Percentiles rank a stretch among this genome's conserved stretches.
phyloP scores from a whole-genome alignment of 2,797 vertebrate species.

The Serranus cabrilla region DNA sequence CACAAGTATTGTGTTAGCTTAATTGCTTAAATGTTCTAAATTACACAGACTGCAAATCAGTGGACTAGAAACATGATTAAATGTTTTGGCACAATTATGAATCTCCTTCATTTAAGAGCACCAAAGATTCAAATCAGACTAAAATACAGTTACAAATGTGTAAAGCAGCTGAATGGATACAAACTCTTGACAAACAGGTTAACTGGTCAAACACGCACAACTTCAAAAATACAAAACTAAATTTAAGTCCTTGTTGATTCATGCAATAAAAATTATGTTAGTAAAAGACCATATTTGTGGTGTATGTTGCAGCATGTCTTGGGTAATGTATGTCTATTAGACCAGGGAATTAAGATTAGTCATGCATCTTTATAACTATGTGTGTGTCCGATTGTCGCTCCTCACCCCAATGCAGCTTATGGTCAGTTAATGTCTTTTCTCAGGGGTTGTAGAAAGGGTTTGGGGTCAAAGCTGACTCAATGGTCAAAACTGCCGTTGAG shows the following conservation, averaged over 20 bases:
- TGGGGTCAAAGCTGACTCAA: slow-evolving; percentile 64
- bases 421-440: slow-evolving; percentile 64
- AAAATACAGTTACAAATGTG: background rate
- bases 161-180: too few species aligned
- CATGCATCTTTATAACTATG: background rate
- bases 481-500: slow-evolving; percentile 55
- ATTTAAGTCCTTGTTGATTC: background rate
- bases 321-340: background rate
- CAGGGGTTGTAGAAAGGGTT: slow-evolving; percentile 58
- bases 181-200: background rate
- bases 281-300: background rate
- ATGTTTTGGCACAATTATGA: background rate
- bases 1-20: slow-evolving; percentile 1
- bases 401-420: slow-evolving; percentile 78
- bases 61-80: slow-evolving; percentile 1
- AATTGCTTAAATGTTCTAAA: background rate
- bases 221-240: too few species aligned
- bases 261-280: background rate
- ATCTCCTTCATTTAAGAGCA: background rate
- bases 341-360: background rate
- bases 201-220: background rate
- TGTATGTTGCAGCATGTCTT: background rate
- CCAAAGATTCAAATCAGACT: background rate
- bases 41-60: background rate
- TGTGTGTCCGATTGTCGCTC: background rate